Percentiles rank a stretch among this genome's conserved stretches.
These are phyloP conservation scores for Brachyopa scutellaris DNA, from an alignment of 2,888 invertebrate genomes.

Conservation along the genomic window DNA sequence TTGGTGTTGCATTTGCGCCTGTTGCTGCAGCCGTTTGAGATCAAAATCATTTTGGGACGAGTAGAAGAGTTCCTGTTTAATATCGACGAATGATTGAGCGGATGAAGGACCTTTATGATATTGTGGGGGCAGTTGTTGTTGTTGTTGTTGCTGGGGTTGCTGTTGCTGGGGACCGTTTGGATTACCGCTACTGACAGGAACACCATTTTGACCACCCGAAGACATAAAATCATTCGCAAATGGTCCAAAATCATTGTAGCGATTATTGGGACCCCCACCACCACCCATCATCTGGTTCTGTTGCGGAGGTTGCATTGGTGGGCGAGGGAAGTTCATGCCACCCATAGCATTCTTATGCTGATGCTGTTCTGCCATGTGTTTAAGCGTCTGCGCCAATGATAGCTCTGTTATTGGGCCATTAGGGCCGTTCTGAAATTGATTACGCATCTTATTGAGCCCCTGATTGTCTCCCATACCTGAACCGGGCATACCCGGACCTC, in stretches of 20 bases:
- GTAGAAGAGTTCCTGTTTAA: conserved; percentile 84
- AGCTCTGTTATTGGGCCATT: conserved; percentile 85
- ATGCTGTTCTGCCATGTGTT: conserved; percentile 98
- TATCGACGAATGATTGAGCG: conserved; percentile 83
- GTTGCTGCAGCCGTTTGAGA: conserved; percentile 81
- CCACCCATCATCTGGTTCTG: conserved; percentile 81
- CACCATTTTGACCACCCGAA: conserved; percentile 78
- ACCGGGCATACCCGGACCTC: conserved; percentile 67
- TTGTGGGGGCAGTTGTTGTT: conserved; percentile 78
- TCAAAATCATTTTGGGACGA: conserved; percentile 82
- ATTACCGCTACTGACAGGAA: conserved; percentile 76
- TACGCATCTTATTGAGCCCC: conserved; percentile 76
- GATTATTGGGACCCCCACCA: conserved; percentile 79
- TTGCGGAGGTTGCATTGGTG: conserved; percentile 82
- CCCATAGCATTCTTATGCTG: conserved; percentile 92
- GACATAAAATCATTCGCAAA: conserved; percentile 83
- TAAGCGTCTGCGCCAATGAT: conserved; percentile 96
- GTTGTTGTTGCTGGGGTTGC: conserved; percentile 76
- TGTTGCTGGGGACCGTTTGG: conserved; percentile 76
- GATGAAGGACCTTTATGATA: conserved; percentile 81
- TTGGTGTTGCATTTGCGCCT: conserved; percentile 78
- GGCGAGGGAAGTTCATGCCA: conserved; percentile 83
- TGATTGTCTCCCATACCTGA: conserved; percentile 75
- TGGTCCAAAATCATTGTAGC: conserved; percentile 85
- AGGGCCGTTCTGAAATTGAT: conserved; percentile 78